phyloP scores from a whole-genome alignment of 2,797 vertebrate species.

The Pygocentrus nattereri region DNA sequence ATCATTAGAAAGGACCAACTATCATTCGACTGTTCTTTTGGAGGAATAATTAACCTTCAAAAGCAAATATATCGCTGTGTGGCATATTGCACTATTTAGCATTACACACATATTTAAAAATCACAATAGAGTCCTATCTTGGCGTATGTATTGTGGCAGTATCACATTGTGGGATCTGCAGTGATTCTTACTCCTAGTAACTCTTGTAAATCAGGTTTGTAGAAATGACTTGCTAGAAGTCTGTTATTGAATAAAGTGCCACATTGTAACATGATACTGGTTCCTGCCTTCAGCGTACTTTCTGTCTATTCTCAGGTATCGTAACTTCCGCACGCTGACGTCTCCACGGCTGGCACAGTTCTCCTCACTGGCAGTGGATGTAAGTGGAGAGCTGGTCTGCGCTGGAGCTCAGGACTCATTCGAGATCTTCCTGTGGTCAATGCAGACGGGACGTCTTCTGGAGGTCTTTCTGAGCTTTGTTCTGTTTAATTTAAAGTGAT shows the following conservation, averaged over 20 bases:
- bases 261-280: no score
- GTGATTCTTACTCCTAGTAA: no score
- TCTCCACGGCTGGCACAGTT: constrained; percentile 93
- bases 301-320: constrained; percentile 81
- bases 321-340: constrained; percentile 97
- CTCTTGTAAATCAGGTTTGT: no score
- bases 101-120: no score
- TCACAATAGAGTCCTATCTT: no score
- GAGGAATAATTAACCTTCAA: no score
- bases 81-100: no score
- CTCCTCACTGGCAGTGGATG: constrained; percentile 90
- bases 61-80: no score
- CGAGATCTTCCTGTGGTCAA: constrained; percentile 96
- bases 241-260: not conserved
- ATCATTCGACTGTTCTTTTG: no score
- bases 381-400: constrained; percentile 91
- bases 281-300: not conserved
- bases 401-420: constrained; percentile 96
- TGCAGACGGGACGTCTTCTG: constrained; percentile 94
- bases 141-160: no score
- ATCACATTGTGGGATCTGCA: no score
- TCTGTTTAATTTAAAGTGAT: not conserved
- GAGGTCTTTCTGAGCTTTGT: constrained; percentile 79
- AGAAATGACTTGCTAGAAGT: not conserved
- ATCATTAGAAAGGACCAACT: no score